Evolutionary conservation across 2,113 vertebrate species (phyloP).

Genomic region (Nothoprocta pentlandii): DNA sequence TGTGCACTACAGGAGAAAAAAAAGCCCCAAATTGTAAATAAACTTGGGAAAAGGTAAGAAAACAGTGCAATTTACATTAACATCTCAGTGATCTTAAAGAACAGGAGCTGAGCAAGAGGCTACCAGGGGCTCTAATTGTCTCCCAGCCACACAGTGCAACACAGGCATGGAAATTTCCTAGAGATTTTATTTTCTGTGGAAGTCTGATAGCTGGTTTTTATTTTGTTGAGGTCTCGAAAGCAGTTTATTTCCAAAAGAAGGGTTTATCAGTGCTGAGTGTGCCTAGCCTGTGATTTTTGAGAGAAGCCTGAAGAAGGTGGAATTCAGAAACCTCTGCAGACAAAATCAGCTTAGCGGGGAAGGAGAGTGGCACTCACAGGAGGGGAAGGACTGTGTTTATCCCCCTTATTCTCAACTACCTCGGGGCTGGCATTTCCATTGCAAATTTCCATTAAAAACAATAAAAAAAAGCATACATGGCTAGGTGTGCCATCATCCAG

Average conservation of each 20-base stretch:
- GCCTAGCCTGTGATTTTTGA: slow-evolving; percentile 12
- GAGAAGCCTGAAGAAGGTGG: not conserved
- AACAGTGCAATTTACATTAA: not conserved
- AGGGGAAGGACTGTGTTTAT: not conserved
- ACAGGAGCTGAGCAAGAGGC: not conserved
- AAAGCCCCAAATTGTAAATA: slow-evolving; percentile 51
- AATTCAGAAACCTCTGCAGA: not conserved
- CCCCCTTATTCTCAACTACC: not conserved
- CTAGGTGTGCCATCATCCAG: not conserved
- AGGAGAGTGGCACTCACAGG: not conserved
- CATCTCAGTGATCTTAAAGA: not conserved
- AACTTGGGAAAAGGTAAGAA: slow-evolving; percentile 1
- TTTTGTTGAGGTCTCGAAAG: slow-evolving; percentile 12
- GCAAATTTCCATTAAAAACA: not conserved
- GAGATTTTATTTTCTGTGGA: slow-evolving; percentile 41
- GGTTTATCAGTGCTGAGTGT: slow-evolving; percentile 32
- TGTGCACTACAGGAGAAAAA: slow-evolving; percentile 29
- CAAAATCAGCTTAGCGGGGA: not conserved
- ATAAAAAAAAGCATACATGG: not conserved
- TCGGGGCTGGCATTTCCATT: rapidly evolving
- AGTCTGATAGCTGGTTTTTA: not conserved
- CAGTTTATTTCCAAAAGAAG: not conserved
- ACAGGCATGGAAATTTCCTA: not conserved
- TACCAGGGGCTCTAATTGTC: not conserved
- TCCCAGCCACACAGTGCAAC: slow-evolving; percentile 23